A percentile compares a stretch with the other conserved stretches of the same genome.
Evolutionary conservation across 2,888 invertebrate genomes (phyloP).

Genomic region (Perizoma flavofasciatum): DNA sequence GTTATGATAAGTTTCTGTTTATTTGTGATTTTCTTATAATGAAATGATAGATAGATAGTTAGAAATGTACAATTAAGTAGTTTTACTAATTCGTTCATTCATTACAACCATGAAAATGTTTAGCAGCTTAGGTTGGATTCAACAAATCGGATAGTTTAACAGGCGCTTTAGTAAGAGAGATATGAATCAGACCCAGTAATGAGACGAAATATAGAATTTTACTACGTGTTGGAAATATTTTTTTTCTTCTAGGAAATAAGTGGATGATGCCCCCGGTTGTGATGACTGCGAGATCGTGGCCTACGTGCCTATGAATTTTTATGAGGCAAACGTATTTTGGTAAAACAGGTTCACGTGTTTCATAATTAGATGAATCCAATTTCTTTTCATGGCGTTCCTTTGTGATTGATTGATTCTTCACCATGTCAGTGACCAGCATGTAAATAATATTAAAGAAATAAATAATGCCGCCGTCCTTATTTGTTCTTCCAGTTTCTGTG

Average conservation of each 20-base stretch:
- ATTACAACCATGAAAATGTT: too few relatives aligned
- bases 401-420: too few relatives aligned
- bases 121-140: too few relatives aligned
- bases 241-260: slow-evolving; percentile 28
- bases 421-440: too few relatives aligned
- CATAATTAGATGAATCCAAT: slow-evolving; percentile 9
- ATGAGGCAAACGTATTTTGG: slow-evolving; percentile 22
- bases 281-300: slow-evolving; percentile 25
- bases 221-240: slow-evolving; percentile 38
- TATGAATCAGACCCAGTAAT: slow-evolving; percentile 35
- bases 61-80: too few relatives aligned
- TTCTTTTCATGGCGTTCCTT: neutral
- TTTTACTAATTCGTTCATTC: too few relatives aligned
- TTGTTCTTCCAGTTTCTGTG: too few relatives aligned
- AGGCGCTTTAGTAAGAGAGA: slow-evolving; percentile 15
- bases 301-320: slow-evolving; percentile 25
- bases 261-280: slow-evolving; percentile 24
- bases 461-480: too few relatives aligned
- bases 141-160: slow-evolving; percentile 1
- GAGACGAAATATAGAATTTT: slow-evolving; percentile 36
- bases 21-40: too few relatives aligned
- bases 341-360: slow-evolving; percentile 13
- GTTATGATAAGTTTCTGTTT: too few relatives aligned
- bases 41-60: too few relatives aligned
- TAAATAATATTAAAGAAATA: too few relatives aligned